Evolutionary conservation across 2,888 invertebrate genomes (phyloP), one percentile per base, ranked within the genome.

Genomic region (Hydroisotoma schaefferi): DNA sequence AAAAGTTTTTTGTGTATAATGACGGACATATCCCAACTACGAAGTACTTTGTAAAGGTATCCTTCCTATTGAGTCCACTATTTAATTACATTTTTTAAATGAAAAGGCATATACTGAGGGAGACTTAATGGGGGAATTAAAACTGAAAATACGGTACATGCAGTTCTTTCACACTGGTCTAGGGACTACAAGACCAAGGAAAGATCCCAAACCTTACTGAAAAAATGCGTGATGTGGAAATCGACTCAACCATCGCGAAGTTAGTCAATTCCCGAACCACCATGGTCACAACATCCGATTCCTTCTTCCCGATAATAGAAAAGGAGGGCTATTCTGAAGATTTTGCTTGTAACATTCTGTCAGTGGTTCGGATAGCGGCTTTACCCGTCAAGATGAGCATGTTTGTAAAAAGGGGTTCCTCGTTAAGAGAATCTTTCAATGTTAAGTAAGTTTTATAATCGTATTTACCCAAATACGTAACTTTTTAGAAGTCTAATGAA

Each of bases 401-500:
- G 53, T 64, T 67, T 55, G 55, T 67, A 1, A 59, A 48, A 29
- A 33, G 55, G 15, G 55, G 44, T 0, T 63, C 63, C 2, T 59
- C 67, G 0, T 22, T 57, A 1, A 61, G 59, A 38, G 57, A 63
- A 28, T 55, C 57, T n/a, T 57, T 67, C n/a, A 67, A 67, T 46
- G 49, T 51, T 40, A 66, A 63, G 66, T 66, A 48, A 37, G 54
- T 18, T 28, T n/a, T 5, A n/a, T 40, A 15, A 20, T 4, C 15
- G 33, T 15, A 10, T 33, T 33, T 33, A 10, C 8, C 33, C 33
- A 33, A 33, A 33, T 10, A 33, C 33, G 8, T 15, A 33, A 10
- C 33, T 15, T 15, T 15, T 33, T 40, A 18, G 5, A 40, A 18
- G 5, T 40, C 40, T 5, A 40, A 40, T 18, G n/a, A 15, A 15